A percentile compares a stretch with the other conserved stretches of the same genome.
Evolutionary conservation across 2,113 vertebrate species (phyloP).

Genomic region (Charadrius vociferus): DNA sequence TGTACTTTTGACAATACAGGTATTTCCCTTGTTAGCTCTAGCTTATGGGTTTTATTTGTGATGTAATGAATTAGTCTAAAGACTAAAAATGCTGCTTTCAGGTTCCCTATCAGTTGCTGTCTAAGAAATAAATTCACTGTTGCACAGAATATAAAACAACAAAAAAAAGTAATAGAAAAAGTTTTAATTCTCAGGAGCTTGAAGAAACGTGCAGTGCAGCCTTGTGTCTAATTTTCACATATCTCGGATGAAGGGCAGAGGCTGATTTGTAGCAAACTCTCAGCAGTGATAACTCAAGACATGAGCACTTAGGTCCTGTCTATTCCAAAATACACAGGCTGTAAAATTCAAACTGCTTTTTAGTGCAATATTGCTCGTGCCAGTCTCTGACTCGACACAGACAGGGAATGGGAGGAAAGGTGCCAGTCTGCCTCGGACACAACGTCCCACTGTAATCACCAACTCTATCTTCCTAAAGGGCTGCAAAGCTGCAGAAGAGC

Average conservation of each 20-base stretch:
- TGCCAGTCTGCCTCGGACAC: neutral
- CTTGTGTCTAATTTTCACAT: neutral
- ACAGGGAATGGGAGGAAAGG: neutral
- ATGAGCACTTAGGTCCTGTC: neutral
- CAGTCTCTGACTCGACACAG: neutral
- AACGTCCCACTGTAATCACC: neutral
- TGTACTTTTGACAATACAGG: neutral
- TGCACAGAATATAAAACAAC: neutral
- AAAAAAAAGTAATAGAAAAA: neutral
- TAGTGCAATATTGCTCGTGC: accelerated
- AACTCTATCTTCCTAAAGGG: neutral
- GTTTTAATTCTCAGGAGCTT: neutral
- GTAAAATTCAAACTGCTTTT: neutral
- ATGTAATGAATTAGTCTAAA: neutral
- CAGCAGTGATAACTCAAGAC: neutral
- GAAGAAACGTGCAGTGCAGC: neutral
- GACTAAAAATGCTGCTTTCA: neutral
- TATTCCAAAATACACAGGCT: neutral
- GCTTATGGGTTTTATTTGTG: neutral
- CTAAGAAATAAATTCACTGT: neutral
- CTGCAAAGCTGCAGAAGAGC: neutral
- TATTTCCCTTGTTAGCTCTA: neutral
- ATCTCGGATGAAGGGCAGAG: neutral
- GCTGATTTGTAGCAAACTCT: neutral
- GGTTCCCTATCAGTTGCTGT: neutral